Base-by-base conservation (phyloP, 2,113 vertebrate genomes). In the Scytalopus superciliaris region DNA sequence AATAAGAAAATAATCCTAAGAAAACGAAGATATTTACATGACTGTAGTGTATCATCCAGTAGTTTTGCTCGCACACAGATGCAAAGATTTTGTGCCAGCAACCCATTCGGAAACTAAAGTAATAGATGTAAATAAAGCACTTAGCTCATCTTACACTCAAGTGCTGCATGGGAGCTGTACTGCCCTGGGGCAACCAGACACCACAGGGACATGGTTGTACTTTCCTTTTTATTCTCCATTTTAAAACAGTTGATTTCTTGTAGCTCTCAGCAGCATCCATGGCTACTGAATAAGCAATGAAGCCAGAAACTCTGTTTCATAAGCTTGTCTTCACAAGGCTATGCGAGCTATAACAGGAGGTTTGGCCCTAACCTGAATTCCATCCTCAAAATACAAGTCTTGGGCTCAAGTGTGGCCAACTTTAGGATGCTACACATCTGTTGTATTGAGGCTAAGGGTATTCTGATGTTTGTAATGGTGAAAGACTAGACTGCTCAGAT, bases 371-470 rank as follows among this genome's bases (percentile, higher is more conserved):
- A 74, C 12, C 6, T 8, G 15, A 92, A 78, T 16, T 45, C 27
- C 78, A 22, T 28, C 59, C 59, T 81, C n/a, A 78, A 87, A 87
- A 66, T 0, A 0, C 6, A 70, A 63, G 11, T 30, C 30, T 31
- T 53, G 37, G 44, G 19, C 45, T 87, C 23, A 87, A 72, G 31
- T 30, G 30, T 45, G 5, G 7, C 28, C 42, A 80, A 12, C 31
- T 1, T 2, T 53, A 66, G 39, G 25, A 6, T 1, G 3, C 52
- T 49, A 31, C 14, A 37, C 28, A 64, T 8, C 10, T 1, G 0
- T 22, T 35, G 4, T 28, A 25, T 9, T 45, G 47, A 92, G 17
- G 14, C 23, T 10, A 25, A 19, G 17, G 23, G 10, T 57, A 37
- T 45, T 62, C n/a, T 27, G 9, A 53, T 25, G 21, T 1, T 6